Base-by-base conservation (phyloP, 2,888 invertebrate species). In the Quadroppia sp. region DNA sequence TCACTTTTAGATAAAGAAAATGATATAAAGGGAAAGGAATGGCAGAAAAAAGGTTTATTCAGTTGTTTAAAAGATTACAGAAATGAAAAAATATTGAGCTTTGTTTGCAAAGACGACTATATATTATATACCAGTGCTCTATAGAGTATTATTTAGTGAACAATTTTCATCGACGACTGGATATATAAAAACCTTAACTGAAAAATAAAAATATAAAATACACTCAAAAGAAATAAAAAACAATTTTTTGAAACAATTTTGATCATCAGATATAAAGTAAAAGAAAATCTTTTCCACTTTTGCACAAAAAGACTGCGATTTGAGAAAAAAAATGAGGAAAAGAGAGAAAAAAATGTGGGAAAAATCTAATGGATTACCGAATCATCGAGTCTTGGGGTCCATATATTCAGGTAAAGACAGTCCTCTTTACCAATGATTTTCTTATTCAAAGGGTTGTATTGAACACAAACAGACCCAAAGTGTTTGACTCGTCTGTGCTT, bases 401-500 rank as follows among this genome's bases (percentile, higher is more conserved):
- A 80, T 6, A 82, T 76, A 71, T 77, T 78, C 64, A 81, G 71
- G 75, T 78, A 80, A 2, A 80, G 75, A 75, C 81, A 82, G 74
- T 82, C 80, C 74, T 82, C 81, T n/a, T 72, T 72, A n/a, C 78
- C 78, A 32, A 48, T 36, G 13, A 74, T 76, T 40, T 77, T 67
- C 32, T 72, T 71, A 11, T 73, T 76, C 9, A 72, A 73, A 0
- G 78, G 77, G 67, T 77, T 76, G 13, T 75, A 48, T 28, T 78
- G 78, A 61, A 76, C 74, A 40, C 78, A 78, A 17, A 74, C 71
- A 13, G 64, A 61, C 17, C 76, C 73, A 53, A 77, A 78, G 40
- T 77, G 74, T 53, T 75, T 76, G 4, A 76, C 77, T 36, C 61
- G 48, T 30, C 71, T 40, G 20, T 72, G 72, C 17, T 45, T 61